phyloP scores from a whole-genome alignment of 2,113 vertebrate genomes.

The Pygathrix nemaeus region DNA sequence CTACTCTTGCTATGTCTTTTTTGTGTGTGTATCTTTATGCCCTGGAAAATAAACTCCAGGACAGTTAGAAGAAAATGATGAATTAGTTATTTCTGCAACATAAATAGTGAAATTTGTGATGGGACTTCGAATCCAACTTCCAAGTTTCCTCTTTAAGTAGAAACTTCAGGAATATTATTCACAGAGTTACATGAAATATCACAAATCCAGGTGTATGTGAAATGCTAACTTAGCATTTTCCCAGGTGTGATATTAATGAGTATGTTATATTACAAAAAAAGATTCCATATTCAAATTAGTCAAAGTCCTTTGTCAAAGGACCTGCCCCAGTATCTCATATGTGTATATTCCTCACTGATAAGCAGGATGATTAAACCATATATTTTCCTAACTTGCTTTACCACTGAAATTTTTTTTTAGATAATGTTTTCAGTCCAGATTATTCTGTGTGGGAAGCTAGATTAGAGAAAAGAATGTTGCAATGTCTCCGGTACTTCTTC shows the following conservation, averaged over 20 bases:
- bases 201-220: background rate
- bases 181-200: background rate
- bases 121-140: background rate
- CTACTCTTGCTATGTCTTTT: background rate
- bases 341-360: background rate
- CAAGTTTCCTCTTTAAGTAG: background rate
- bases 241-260: conserved; percentile 7
- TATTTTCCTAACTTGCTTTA: background rate
- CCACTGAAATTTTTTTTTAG: background rate
- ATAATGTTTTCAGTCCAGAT: background rate
- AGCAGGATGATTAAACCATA: background rate
- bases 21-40: background rate
- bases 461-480: background rate
- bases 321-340: background rate
- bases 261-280: background rate
- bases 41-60: background rate
- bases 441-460: background rate
- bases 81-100: conserved; percentile 37
- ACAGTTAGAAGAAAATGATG: conserved; percentile 26
- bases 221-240: conserved; percentile 3
- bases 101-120: conserved; percentile 8
- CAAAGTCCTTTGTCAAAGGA: background rate
- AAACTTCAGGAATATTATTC: conserved; percentile 2
- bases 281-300: background rate
- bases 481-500: background rate